These are phyloP conservation scores for Labeo calbasu DNA, from an alignment of 2,797 vertebrate species.

Conservation along the genomic window DNA sequence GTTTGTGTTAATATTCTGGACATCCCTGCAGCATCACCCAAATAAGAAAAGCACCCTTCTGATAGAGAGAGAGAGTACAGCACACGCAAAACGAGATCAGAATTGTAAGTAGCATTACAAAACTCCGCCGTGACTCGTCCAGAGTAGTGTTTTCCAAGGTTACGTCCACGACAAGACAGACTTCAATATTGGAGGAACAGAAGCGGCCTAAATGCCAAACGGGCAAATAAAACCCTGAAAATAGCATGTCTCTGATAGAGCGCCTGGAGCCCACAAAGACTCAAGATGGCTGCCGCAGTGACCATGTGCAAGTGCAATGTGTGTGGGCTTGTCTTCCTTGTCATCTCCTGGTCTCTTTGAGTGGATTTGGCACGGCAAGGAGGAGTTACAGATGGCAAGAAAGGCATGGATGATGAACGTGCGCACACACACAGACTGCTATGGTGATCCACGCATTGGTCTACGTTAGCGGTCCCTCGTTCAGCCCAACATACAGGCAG, in stretches of 20 bases:
- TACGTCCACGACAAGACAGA: neutral
- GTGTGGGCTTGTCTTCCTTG: slow-evolving; percentile 45
- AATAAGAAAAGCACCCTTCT: slow-evolving; percentile 40
- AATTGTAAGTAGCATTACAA: slow-evolving; percentile 21
- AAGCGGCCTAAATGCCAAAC: slow-evolving; percentile 13
- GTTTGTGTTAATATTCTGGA: slow-evolving; percentile 66
- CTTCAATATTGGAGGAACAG: slow-evolving; percentile 48
- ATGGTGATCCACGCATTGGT: slow-evolving; percentile 9
- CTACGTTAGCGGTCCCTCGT: neutral
- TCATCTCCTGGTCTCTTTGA: slow-evolving; percentile 29
- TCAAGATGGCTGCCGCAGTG: slow-evolving; percentile 37
- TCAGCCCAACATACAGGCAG: slow-evolving; percentile 26
- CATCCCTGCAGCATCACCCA: slow-evolving; percentile 45
- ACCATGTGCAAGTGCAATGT: slow-evolving; percentile 45
- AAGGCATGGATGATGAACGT: slow-evolving; percentile 24
- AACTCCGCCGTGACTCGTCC: neutral
- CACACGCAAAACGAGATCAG: neutral
- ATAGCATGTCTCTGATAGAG: neutral
- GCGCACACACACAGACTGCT: slow-evolving; percentile 16
- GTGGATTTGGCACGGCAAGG: slow-evolving; percentile 38
- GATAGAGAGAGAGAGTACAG: slow-evolving; percentile 27
- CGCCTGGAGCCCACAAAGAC: slow-evolving; percentile 11
- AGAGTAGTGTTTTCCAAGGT: slow-evolving; percentile 38
- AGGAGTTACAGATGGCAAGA: slow-evolving; percentile 48
- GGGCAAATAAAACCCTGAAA: slow-evolving; percentile 18